Conservation (phyloP, 2,888 invertebrate genomes). For the Platypus cylindrus region DNA sequence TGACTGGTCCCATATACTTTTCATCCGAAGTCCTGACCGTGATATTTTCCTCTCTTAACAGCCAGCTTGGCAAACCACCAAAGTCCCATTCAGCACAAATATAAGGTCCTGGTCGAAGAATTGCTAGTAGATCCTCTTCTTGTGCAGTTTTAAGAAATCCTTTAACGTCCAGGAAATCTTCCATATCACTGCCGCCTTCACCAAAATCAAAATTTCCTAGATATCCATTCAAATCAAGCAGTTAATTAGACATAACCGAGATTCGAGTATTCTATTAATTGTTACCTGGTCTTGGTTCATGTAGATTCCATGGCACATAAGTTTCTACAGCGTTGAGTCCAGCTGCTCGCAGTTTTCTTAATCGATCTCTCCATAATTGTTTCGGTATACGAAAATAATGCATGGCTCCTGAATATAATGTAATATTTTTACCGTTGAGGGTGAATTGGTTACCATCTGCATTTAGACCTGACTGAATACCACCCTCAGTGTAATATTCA, state of each 20-base stretch:
- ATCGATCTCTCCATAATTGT: conserved; percentile 65
- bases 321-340: conserved; percentile 81
- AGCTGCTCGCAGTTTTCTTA: conserved; percentile 63
- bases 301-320: conserved; percentile 76
- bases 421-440: conserved; percentile 33
- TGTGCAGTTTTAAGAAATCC: conserved; percentile 57
- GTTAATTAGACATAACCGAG: too few species aligned
- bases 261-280: neutral
- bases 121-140: conserved; percentile 54
- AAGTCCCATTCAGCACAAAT: conserved; percentile 84
- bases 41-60: conserved; percentile 36
- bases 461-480: conserved; percentile 25
- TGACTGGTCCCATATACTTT: conserved; percentile 25
- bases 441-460: conserved; percentile 27
- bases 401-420: conserved; percentile 44
- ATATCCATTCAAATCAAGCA: too few species aligned
- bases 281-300: conserved; percentile 56
- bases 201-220: conserved; percentile 46
- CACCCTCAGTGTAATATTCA: conserved; percentile 35
- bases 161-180: conserved; percentile 42
- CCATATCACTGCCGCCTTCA: conserved; percentile 45
- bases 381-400: conserved; percentile 79
- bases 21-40: conserved; percentile 31
- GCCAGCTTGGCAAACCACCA: conserved; percentile 32
- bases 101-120: conserved; percentile 80